phyloP scores from a whole-genome alignment of 2,888 invertebrate species.

The Drosophila merina region DNA sequence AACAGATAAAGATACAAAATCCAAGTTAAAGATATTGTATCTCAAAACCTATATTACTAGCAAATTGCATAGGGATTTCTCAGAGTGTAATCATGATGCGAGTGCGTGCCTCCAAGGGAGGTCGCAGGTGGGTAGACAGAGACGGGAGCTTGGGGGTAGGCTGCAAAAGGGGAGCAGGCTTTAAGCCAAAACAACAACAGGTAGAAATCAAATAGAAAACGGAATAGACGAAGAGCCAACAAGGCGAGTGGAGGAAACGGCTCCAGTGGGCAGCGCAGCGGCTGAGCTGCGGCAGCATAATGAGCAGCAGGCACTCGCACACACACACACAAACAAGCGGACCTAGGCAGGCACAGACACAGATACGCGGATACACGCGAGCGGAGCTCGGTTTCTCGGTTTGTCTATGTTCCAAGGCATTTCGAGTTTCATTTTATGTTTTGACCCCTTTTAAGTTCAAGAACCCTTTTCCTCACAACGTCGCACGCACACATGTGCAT shows the following conservation, averaged over 20 bases:
- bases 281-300: slow-evolving; percentile 39
- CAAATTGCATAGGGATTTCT: neutral
- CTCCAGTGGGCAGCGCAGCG: slow-evolving; percentile 45
- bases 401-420: slow-evolving; percentile 79
- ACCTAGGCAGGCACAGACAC: slow-evolving; percentile 63
- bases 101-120: slow-evolving; percentile 57
- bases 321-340: slow-evolving; percentile 45
- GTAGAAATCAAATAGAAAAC: slow-evolving; percentile 78
- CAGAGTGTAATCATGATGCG: slow-evolving; percentile 39
- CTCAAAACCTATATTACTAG: neutral
- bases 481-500: slow-evolving; percentile 38
- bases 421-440: slow-evolving; percentile 80
- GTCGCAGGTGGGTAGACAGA: slow-evolving; percentile 1
- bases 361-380: slow-evolving; percentile 31
- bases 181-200: slow-evolving; percentile 68
- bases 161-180: slow-evolving; percentile 75
- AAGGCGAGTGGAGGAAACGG: slow-evolving; percentile 75
- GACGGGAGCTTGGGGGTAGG: slow-evolving; percentile 36
- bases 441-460: slow-evolving; percentile 83
- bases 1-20: neutral
- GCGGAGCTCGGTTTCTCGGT: slow-evolving; percentile 65
- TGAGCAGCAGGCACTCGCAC: slow-evolving; percentile 57
- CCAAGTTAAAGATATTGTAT: neutral
- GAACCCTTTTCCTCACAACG: slow-evolving; percentile 81
- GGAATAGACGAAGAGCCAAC: slow-evolving; percentile 70